Base-by-base conservation (phyloP, 2,888 invertebrate genomes). In the Entomobrya proxima region DNA sequence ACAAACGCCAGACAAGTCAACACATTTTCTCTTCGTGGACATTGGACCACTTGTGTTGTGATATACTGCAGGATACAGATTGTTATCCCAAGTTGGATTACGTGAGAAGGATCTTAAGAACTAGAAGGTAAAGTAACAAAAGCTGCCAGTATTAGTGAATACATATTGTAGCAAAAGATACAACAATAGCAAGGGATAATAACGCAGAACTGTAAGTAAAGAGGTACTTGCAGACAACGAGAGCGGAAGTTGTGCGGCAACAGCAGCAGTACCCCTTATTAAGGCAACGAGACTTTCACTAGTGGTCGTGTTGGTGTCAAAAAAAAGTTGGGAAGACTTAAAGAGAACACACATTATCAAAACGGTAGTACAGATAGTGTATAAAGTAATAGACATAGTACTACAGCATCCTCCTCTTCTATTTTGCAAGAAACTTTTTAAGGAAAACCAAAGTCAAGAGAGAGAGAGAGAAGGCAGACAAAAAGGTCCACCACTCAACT, bases 31-130 rank as follows among this genome's bases (percentile, higher is more conserved):
- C 24, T 21, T 74, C 11, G 72, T 64, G 75, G 64, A 82, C 82
- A 82, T 30, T 64, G 58, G 81, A 74, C 58, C 61, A 74, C 74
- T 81, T 75, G 74, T 83, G 72, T 50, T 67, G 77, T 84, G 84
- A 84, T 84, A 77, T 77, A 84, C 77, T 84, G 77, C 72, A 67
- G 9, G 69, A 69, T 84, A 76, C 83, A 84, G 83, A 84, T 84
- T 84, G 77, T 67, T 84, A 84, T 78, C 72, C 27, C 30, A 11
- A 61, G 67, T 84, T 58, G 84, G 55, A 84, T 30, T 84, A 84
- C 84, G 84, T 84, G 84, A 84, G 84, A 69, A 84, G 84, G 35
- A 9, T 84, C 21, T 35, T 37, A 40, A 84, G 47, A 32, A 55
- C 27, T 3, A 7, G 24, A 69, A 37, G 47, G 44, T 37, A 55